phyloP scores from a whole-genome alignment of 2,113 vertebrate genomes.

The Aegotheles bennettii region DNA sequence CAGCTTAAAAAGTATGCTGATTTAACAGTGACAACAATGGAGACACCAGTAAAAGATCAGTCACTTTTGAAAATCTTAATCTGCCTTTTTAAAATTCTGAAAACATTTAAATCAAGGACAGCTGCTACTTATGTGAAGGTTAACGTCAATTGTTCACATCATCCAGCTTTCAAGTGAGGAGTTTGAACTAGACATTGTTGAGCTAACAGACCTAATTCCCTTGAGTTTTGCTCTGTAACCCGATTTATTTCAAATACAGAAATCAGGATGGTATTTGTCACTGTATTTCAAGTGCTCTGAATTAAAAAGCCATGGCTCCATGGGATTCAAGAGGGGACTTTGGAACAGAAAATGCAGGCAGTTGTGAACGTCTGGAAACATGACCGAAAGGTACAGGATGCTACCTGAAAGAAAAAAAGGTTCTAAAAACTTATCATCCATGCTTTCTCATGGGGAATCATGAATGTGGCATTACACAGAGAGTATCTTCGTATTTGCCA shows the following conservation, averaged over 20 bases:
- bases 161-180: not conserved
- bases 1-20: not conserved
- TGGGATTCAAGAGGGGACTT: not conserved
- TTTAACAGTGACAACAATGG: not conserved
- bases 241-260: not conserved
- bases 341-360: not conserved
- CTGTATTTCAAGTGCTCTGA: not conserved
- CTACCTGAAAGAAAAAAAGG: not conserved
- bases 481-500: not conserved
- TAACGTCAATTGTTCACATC: not conserved
- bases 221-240: not conserved
- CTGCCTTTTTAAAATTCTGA: not conserved
- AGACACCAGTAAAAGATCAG: not conserved
- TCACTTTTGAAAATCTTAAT: not conserved
- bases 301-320: not conserved
- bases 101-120: not conserved
- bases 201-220: not conserved
- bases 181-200: not conserved
- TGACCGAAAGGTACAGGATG: not conserved
- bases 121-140: not conserved
- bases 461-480: not conserved
- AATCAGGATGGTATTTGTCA: not conserved
- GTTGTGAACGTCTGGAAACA: not conserved
- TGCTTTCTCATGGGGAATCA: not conserved
- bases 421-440: not conserved